Conservation (phyloP, 2,113 vertebrate species). For the Gambusia holbrooki region DNA sequence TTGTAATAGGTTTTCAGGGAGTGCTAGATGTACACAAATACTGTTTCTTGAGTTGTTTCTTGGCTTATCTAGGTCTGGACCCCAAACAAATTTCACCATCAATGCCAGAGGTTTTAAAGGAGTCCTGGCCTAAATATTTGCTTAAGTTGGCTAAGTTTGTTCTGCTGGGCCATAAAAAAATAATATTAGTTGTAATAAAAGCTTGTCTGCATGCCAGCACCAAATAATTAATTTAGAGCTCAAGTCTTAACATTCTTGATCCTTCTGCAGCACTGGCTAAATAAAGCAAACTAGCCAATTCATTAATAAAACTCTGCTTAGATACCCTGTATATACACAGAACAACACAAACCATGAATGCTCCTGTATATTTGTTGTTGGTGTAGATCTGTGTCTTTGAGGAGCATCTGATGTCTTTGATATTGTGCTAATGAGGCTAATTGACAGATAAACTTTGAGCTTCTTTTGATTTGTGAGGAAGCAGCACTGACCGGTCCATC, state of each 20-base stretch:
- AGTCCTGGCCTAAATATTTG: conserved; percentile 30
- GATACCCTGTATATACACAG: conserved; percentile 58
- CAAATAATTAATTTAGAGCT: conserved; percentile 49
- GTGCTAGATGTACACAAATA: too few species aligned
- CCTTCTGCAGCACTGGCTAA: conserved; percentile 28
- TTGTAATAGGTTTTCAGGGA: too few species aligned
- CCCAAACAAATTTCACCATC: conserved; percentile 19
- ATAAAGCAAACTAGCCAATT: conserved; percentile 63
- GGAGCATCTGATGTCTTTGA: conserved; percentile 13
- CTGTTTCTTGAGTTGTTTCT: too few species aligned
- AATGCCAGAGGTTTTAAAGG: conserved; percentile 21
- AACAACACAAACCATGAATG: conserved; percentile 26
- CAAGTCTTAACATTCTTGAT: conserved; percentile 47
- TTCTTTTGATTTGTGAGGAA: neutral
- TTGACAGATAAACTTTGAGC: conserved; percentile 8
- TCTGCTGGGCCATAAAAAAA: conserved; percentile 21
- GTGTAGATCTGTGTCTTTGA: conserved; percentile 11
- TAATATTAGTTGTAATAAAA: conserved; percentile 44
- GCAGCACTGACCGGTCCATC: conserved; percentile 91
- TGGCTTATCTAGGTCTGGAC: neutral
- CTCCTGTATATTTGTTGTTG: conserved; percentile 20
- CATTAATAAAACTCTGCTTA: conserved; percentile 51
- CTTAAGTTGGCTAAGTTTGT: conserved; percentile 40
- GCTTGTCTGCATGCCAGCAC: conserved; percentile 42
- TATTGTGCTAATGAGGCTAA: conserved; percentile 12